Percentiles rank a stretch among this genome's conserved stretches.
Conservation (phyloP, 2,888 invertebrate genomes). For the Hedya salicella region DNA sequence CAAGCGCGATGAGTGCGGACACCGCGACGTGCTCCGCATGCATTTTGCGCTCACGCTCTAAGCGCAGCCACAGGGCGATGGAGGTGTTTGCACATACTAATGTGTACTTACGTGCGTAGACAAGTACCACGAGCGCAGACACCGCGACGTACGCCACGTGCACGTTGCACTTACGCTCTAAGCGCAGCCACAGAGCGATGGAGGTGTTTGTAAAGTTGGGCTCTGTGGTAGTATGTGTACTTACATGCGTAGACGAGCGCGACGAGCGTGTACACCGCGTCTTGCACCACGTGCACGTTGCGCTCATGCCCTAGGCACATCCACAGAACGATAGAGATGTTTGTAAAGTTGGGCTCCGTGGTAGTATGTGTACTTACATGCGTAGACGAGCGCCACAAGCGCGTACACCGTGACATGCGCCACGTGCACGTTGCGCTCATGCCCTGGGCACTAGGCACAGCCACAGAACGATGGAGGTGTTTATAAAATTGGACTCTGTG, state of each 20-base stretch:
- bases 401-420: too few species aligned
- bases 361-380: conserved; percentile 72
- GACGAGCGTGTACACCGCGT: not conserved
- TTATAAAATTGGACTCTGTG: too few species aligned
- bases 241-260: conserved; percentile 83
- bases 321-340: too few species aligned
- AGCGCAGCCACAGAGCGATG: not conserved
- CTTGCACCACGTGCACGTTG: not conserved
- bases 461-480: too few species aligned
- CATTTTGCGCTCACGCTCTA: too few species aligned
- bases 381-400: conserved; percentile 80
- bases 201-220: too few species aligned
- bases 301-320: not conserved
- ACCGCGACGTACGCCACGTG: not conserved
- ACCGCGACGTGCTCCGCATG: too few species aligned
- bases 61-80: too few species aligned
- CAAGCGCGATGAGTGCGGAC: too few species aligned
- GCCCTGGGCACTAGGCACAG: too few species aligned
- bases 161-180: not conserved
- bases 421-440: too few species aligned
- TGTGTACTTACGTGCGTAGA: conserved; percentile 43
- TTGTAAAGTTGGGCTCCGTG: too few species aligned
- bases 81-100: not conserved
- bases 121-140: not conserved
- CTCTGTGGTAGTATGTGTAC: conserved; percentile 53